These are phyloP conservation scores for Dryoscopus gambensis DNA, from an alignment of 2,113 vertebrate genomes.

Conservation along the genomic window DNA sequence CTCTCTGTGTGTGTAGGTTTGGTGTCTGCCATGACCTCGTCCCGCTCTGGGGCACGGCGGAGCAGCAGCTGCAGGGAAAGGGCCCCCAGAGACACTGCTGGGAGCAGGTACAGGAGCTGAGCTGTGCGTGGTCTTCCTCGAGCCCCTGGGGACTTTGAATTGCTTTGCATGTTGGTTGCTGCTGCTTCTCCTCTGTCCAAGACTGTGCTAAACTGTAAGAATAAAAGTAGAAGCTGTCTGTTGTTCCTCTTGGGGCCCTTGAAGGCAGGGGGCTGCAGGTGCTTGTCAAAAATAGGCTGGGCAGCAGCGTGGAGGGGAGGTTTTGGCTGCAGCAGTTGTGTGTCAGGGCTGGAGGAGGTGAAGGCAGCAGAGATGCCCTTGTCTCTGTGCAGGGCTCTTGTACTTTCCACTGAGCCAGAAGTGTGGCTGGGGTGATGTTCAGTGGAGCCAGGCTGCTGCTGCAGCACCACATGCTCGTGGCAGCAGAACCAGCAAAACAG, in stretches of 20 bases:
- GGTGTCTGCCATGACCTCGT: background rate
- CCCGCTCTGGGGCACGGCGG: fast-evolving
- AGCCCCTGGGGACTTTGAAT: background rate
- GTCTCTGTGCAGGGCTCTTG: background rate
- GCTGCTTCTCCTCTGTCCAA: background rate
- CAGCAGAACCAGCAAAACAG: background rate
- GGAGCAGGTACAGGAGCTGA: background rate
- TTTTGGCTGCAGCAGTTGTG: background rate
- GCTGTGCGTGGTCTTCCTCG: background rate
- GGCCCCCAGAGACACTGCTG: background rate
- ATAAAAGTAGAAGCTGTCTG: background rate
- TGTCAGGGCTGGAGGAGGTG: background rate
- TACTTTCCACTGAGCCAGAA: background rate
- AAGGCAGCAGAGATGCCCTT: background rate
- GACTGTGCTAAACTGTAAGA: background rate
- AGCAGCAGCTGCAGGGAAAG: background rate
- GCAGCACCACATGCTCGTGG: fast-evolving
- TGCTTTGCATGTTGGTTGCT: slow-evolving; percentile 65
- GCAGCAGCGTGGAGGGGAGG: background rate
- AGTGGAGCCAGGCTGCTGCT: background rate
- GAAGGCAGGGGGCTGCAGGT: background rate
- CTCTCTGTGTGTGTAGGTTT: background rate
- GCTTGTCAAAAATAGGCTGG: background rate
- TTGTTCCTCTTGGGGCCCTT: background rate
- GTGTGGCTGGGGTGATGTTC: background rate